Evolutionary conservation across 2,797 vertebrate species (phyloP), one percentile per base, ranked within the genome.

Genomic region (Merluccius polli): DNA sequence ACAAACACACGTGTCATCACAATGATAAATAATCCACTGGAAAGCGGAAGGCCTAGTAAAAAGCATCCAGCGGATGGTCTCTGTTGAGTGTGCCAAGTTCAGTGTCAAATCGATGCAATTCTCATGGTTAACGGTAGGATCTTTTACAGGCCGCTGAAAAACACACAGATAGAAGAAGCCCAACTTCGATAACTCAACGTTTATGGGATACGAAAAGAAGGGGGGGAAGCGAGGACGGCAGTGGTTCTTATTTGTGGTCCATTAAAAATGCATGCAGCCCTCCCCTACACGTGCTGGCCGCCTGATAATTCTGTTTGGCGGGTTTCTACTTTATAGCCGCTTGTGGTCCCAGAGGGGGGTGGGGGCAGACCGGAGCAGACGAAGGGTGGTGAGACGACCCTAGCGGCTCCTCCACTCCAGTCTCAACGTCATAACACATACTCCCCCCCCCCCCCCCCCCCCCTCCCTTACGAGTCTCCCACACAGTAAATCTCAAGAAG

Each of bases 261-360:
- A 90, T 93, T 90, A 90, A 92, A 93, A 92, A 92, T 92, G 86
- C 84, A 93, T 91, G 91, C 63, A 31, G 69, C 76, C 24, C 29
- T 83, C 83, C 83, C 81, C 85, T 80, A 85, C 86, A 85, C 85
- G 85, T 79, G 83, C 84, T 83, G 87, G 81, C 78, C 76, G 76
- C 83, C 87, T 81, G 85, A 91, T 91, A 87, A 91, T 80, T 86
- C 84, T 81, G 69, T 74, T 83, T 79, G 81, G 83, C 83, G 85
- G 87, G 91, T 92, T 89, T 88, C 85, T 91, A 91, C 91, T 94
- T 90, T 91, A 87, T 84, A 87, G 88, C 85, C 78, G 80, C 80
- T 83, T 92, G 82, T 81, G 79, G 83, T 92, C 88, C 80, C 77
- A 70, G 30, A 77, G 33, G 73, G 78, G 81, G 86, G 85, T 73